These are phyloP conservation scores for Bothrops jararaca DNA, from an alignment of 2,113 vertebrate species.

Conservation along the genomic window DNA sequence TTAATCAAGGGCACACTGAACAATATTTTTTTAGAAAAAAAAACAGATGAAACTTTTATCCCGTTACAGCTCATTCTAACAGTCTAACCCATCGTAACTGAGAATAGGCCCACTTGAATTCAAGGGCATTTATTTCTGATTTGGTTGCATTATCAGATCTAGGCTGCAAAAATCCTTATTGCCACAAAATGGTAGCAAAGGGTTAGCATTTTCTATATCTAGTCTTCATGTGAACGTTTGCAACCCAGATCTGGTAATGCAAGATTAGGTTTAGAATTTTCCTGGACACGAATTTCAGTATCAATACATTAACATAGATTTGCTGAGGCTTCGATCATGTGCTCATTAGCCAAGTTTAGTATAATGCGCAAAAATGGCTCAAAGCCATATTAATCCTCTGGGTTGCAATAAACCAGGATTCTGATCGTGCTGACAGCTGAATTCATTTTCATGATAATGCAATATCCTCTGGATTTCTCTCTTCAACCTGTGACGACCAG, in stretches of 20 bases:
- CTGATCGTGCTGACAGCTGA: neutral
- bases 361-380: neutral
- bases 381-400: neutral
- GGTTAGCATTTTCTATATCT: neutral
- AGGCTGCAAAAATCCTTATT: neutral
- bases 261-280: neutral
- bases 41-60: neutral
- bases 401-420: neutral
- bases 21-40: neutral
- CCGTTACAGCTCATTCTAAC: neutral
- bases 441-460: neutral
- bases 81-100: neutral
- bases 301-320: neutral
- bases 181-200: neutral
- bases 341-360: neutral
- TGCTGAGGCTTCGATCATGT: neutral
- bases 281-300: neutral
- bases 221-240: neutral
- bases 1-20: neutral
- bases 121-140: neutral
- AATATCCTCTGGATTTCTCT: neutral
- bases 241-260: neutral
- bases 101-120: neutral
- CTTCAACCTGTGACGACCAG: neutral
- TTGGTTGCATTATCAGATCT: neutral